phyloP scores from a whole-genome alignment of 2,113 vertebrate genomes.

The Antechinus stuartii region DNA sequence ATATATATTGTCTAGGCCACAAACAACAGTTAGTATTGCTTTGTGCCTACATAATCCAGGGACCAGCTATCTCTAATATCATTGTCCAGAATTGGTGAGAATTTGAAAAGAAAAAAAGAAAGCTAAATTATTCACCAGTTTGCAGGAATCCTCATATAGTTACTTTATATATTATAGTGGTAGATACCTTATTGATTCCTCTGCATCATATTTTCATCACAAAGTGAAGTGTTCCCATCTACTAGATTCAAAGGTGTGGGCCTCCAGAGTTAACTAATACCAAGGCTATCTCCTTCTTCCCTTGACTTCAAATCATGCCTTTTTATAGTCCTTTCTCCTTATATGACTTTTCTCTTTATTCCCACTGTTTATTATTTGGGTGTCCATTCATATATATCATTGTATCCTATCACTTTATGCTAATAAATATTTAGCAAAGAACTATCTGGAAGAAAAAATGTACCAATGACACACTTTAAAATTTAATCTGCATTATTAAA shows the following conservation, averaged over 20 bases:
- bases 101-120: background rate
- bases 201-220: background rate
- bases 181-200: background rate
- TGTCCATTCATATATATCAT: background rate
- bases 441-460: background rate
- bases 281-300: background rate
- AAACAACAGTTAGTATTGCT: background rate
- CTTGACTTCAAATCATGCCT: background rate
- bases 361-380: background rate
- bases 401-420: background rate
- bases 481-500: background rate
- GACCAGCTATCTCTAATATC: background rate
- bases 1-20: background rate
- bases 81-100: background rate
- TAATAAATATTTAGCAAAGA: background rate
- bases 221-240: background rate
- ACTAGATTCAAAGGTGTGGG: background rate
- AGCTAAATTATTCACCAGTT: background rate
- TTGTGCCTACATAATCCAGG: constrained; percentile 31
- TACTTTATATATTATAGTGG: background rate
- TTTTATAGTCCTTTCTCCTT: background rate
- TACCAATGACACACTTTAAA: background rate
- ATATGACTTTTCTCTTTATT: background rate
- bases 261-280: background rate
- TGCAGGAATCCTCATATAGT: background rate